Conservation (phyloP, 2,113 vertebrate species). For the Bufo gargarizans region DNA sequence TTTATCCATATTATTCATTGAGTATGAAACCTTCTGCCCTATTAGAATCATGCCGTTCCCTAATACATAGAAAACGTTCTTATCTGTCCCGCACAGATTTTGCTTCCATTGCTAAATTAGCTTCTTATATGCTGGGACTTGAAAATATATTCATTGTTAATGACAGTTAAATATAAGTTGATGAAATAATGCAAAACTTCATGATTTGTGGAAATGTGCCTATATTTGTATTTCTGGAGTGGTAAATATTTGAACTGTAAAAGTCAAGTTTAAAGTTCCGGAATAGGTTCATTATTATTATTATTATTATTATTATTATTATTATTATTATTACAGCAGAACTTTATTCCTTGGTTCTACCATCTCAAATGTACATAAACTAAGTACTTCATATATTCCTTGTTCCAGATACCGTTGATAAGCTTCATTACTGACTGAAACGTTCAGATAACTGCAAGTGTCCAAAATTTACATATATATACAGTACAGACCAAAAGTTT, state of each 20-base stretch:
- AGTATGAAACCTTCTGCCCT: neutral
- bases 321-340: no score
- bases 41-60: neutral
- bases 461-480: no score
- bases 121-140: neutral
- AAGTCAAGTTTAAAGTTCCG: neutral
- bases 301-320: no score
- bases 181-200: neutral
- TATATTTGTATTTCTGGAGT: neutral
- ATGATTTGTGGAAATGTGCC: neutral
- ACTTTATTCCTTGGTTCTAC: no score
- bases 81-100: constrained; percentile 17
- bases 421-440: no score
- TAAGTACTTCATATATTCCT: no score
- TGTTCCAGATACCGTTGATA: no score
- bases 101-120: constrained; percentile 16
- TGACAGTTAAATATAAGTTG: neutral
- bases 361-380: no score
- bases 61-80: constrained; percentile 3
- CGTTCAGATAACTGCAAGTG: no score
- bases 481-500: no score
- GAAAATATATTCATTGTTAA: constrained; percentile 20
- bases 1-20: constrained; percentile 3
- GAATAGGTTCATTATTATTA: neutral
- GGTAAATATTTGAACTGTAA: neutral